These are phyloP conservation scores for Pygoscelis adeliae DNA, from an alignment of 2,113 vertebrate genomes.

Conservation along the genomic window DNA sequence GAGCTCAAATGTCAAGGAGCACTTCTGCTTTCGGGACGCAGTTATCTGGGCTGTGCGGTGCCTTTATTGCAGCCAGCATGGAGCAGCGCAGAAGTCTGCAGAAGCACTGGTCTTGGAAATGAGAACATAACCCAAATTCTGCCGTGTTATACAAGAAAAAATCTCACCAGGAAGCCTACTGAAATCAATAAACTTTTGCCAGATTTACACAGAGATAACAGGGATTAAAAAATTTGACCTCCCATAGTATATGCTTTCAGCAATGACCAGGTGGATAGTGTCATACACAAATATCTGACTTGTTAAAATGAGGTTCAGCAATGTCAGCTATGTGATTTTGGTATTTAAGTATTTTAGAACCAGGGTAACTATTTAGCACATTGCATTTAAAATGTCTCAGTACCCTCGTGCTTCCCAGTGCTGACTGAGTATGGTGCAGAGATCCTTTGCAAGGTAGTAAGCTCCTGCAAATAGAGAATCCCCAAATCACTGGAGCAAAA, in stretches of 20 bases:
- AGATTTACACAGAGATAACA: not conserved
- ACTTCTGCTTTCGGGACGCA: not conserved
- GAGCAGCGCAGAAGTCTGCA: not conserved
- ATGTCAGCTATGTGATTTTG: not conserved
- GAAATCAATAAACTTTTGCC: not conserved
- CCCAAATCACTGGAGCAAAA: not conserved
- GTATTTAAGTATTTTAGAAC: not conserved
- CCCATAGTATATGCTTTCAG: not conserved
- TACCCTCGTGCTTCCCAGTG: not conserved
- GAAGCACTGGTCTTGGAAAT: not conserved
- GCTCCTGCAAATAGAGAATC: not conserved
- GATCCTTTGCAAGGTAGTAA: not conserved
- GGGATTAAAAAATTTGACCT: not conserved
- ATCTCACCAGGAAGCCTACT: not conserved
- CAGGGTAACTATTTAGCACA: not conserved
- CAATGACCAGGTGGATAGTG: not conserved
- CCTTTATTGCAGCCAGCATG: not conserved
- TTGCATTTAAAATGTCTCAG: not conserved
- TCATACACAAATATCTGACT: not conserved
- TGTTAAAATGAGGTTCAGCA: not conserved
- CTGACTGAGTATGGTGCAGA: not conserved
- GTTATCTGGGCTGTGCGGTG: not conserved
- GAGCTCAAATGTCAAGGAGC: not conserved
- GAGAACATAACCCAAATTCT: conserved; percentile 2
- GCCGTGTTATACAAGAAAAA: not conserved